These are phyloP conservation scores for Meandrina meandrites DNA, from an alignment of 92 coral and sea anemone species.

Conservation along the genomic window DNA sequence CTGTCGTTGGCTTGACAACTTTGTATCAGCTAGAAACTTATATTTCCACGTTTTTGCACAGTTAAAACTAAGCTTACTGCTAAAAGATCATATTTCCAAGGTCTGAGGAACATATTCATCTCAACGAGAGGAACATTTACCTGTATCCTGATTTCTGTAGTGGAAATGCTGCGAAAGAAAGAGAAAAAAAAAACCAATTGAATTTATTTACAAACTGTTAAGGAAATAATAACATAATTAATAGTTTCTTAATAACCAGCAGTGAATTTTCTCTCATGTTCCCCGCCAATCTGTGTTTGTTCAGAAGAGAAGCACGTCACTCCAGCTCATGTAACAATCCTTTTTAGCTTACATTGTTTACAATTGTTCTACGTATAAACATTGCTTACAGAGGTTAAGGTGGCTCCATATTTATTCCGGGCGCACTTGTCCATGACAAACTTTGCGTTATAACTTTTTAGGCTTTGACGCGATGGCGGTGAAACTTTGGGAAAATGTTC, in stretches of 20 bases:
- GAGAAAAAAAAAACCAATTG: neutral
- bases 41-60: neutral
- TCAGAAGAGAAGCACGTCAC: neutral
- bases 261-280: neutral
- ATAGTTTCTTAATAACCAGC: neutral
- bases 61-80: neutral
- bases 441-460: no score
- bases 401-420: no score
- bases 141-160: conserved; percentile 19
- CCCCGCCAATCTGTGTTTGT: no score
- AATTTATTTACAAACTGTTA: neutral
- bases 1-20: neutral
- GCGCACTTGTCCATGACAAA: no score
- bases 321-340: neutral
- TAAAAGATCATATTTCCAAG: neutral
- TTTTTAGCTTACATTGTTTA: no score
- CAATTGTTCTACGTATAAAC: no score
- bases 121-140: conserved; percentile 1
- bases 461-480: no score
- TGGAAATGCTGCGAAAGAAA: conserved; percentile 15
- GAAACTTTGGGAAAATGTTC: no score
- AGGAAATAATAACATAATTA: no score
- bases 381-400: no score
- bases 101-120: no score
- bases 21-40: neutral